These are phyloP conservation scores for Fulmarus glacialis DNA, from an alignment of 2,113 vertebrate genomes.

Conservation along the genomic window DNA sequence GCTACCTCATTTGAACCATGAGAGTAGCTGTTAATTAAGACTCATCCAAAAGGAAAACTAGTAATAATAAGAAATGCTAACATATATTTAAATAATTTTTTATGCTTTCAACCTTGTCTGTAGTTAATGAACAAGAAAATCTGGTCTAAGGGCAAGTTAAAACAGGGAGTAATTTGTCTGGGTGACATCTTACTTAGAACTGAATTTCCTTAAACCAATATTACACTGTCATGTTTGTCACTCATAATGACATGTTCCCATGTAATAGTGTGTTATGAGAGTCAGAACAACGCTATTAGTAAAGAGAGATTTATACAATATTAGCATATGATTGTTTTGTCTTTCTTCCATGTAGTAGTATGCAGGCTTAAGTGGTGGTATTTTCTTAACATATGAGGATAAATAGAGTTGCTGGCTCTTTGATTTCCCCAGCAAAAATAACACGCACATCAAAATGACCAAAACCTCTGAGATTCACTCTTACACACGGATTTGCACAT, in stretches of 20 bases:
- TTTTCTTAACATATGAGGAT: background rate
- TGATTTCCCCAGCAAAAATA: background rate
- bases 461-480: rapidly evolving
- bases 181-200: slow-evolving; percentile 24
- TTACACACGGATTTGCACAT: rapidly evolving
- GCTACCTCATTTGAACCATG: slow-evolving; percentile 10
- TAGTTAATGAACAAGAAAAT: slow-evolving; percentile 65
- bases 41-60: slow-evolving; percentile 1
- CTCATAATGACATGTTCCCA: slow-evolving; percentile 6
- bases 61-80: slow-evolving; percentile 36
- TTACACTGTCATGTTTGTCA: slow-evolving; percentile 37
- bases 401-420: background rate
- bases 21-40: slow-evolving; percentile 14
- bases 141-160: slow-evolving; percentile 52
- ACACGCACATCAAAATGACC: rapidly evolving
- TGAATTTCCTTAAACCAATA: background rate
- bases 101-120: slow-evolving; percentile 49
- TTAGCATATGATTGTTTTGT: background rate
- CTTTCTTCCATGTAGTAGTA: background rate
- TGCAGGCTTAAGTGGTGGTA: background rate
- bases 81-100: slow-evolving; percentile 48
- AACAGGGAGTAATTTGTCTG: slow-evolving; percentile 41
- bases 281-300: background rate
- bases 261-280: background rate
- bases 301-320: slow-evolving; percentile 1